Conservation (phyloP, 92 coral and sea anemone species). For the Palythoa heliodiscus region DNA sequence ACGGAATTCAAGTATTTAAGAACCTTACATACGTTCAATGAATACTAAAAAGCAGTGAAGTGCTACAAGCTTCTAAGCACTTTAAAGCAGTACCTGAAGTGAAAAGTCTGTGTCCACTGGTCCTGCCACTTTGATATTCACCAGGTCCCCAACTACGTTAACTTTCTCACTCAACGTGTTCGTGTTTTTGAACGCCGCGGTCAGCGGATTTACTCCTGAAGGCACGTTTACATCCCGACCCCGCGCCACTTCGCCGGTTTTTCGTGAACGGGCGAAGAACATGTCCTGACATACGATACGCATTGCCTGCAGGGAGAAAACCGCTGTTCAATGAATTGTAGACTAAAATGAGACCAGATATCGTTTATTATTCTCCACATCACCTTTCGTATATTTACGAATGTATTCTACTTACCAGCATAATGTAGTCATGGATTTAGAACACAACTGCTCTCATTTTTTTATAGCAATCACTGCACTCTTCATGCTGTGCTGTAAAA, state of each 20-base stretch:
- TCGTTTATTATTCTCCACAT: background rate
- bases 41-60: too few species aligned
- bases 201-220: conserved; percentile 71
- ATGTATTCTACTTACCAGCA: too few species aligned
- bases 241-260: conserved; percentile 63
- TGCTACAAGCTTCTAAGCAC: background rate
- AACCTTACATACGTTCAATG: too few species aligned
- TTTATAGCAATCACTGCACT: too few species aligned
- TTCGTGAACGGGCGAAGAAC: conserved; percentile 97
- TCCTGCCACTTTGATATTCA: conserved; percentile 89
- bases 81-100: conserved; percentile 65
- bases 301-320: conserved; percentile 70
- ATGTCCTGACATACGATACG: conserved; percentile 95
- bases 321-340: background rate
- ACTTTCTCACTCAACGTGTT: conserved; percentile 82
- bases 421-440: too few species aligned
- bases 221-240: conserved; percentile 60
- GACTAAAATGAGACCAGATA: background rate
- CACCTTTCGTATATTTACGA: background rate
- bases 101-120: conserved; percentile 87
- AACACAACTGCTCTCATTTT: too few species aligned
- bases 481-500: too few species aligned
- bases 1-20: too few species aligned
- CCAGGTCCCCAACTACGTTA: conserved; percentile 97
- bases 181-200: conserved; percentile 86